Percentiles rank a stretch among this genome's conserved stretches.
These are phyloP conservation scores for Andrena bicolor DNA, from an alignment of 2,888 invertebrate species.

Conservation along the genomic window DNA sequence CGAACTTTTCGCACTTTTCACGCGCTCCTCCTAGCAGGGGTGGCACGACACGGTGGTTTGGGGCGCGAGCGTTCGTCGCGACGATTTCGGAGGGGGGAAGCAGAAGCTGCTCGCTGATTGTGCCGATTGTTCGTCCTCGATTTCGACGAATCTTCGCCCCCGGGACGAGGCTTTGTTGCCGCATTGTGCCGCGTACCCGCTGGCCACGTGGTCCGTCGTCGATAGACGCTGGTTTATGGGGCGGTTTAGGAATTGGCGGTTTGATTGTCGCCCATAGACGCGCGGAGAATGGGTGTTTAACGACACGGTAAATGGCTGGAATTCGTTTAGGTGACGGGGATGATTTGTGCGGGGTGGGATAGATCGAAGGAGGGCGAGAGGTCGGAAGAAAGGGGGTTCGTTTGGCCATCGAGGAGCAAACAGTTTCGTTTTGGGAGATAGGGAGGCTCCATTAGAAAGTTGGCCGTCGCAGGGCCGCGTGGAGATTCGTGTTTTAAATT, in stretches of 20 bases:
- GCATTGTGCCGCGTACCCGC: slow-evolving; percentile 27
- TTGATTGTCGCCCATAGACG: slow-evolving; percentile 60
- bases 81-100: slow-evolving; percentile 16
- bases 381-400: neutral
- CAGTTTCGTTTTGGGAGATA: slow-evolving; percentile 14
- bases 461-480: slow-evolving; percentile 43
- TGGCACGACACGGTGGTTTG: neutral
- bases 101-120: slow-evolving; percentile 61
- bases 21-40: slow-evolving; percentile 34
- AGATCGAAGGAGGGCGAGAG: neutral
- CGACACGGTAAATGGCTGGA: slow-evolving; percentile 54
- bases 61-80: slow-evolving; percentile 37
- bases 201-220: slow-evolving; percentile 49
- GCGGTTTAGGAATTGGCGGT: slow-evolving; percentile 54
- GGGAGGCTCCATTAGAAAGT: slow-evolving; percentile 28
- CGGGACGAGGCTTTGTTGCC: slow-evolving; percentile 62
- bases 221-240: slow-evolving; percentile 54
- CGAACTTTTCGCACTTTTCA: slow-evolving; percentile 71
- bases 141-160: slow-evolving; percentile 52
- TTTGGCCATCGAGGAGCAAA: slow-evolving; percentile 13
- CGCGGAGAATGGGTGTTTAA: slow-evolving; percentile 58
- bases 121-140: slow-evolving; percentile 71
- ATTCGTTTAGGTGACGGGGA: slow-evolving; percentile 36
- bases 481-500: slow-evolving; percentile 70
- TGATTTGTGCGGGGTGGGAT: neutral